Evolutionary conservation across 2,888 invertebrate species (phyloP).

Genomic region (Fragum sueziense): DNA sequence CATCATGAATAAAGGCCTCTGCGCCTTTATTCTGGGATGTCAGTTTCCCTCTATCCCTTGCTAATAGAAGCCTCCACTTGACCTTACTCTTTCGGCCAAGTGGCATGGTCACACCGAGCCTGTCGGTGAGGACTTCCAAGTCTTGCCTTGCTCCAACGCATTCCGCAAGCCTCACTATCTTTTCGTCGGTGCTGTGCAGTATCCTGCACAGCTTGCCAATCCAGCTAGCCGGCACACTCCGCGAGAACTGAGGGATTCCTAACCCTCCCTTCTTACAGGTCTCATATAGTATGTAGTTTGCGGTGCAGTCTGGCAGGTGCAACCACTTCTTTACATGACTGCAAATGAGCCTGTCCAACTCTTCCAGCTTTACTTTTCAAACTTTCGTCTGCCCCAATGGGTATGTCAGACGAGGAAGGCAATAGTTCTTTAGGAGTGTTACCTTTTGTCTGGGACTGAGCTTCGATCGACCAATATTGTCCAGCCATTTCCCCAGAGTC

Average conservation of each 20-base stretch:
- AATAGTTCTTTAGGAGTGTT: constrained; percentile 27
- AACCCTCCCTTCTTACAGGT: background rate
- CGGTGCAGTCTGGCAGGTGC: background rate
- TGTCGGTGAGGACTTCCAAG: background rate
- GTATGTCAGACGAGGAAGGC: constrained; percentile 15
- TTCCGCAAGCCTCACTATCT: background rate
- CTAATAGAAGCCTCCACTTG: background rate
- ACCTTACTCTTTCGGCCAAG: background rate
- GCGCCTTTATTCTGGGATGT: background rate
- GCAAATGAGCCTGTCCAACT: background rate
- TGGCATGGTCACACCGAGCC: background rate
- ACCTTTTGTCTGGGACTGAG: constrained; percentile 41
- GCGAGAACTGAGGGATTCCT: background rate
- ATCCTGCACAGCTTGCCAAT: background rate
- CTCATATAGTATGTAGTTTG: background rate
- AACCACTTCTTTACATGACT: background rate
- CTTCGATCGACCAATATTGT: background rate
- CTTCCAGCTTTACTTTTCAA: constrained; percentile 1
- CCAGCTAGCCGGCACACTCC: background rate
- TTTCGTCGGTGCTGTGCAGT: background rate
- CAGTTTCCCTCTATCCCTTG: background rate
- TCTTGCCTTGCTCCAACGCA: background rate
- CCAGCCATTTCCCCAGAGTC: background rate
- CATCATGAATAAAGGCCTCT: background rate
- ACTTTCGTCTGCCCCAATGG: constrained; percentile 15